Evolutionary conservation across 1,140 invertebrate genomes (phyloP).

Genomic region (Aphaenogaster rudis): DNA sequence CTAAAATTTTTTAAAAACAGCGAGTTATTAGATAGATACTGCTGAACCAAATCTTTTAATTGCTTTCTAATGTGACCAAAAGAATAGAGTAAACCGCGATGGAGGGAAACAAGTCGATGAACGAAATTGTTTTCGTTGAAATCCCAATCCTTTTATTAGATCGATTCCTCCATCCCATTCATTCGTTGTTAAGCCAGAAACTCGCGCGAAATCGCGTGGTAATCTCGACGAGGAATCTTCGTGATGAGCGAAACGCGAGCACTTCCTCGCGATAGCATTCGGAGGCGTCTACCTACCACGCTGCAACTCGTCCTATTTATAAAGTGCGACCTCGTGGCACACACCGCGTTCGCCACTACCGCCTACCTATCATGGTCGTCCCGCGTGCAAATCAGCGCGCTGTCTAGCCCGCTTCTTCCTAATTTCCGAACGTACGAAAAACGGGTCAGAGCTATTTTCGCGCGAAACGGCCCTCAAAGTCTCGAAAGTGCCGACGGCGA

Average conservation of each 20-base stretch:
- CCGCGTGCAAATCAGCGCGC: conserved; percentile 71
- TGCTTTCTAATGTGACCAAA: neutral
- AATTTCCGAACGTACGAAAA: conserved; percentile 71
- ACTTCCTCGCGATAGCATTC: conserved; percentile 60
- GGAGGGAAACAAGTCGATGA: neutral
- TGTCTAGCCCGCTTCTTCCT: conserved; percentile 67
- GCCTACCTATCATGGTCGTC: conserved; percentile 74
- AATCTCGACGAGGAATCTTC: conserved; percentile 46
- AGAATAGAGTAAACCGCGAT: neutral
- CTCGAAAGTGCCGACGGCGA: conserved; percentile 36
- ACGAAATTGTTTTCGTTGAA: neutral
- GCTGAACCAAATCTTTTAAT: neutral
- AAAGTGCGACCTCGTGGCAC: conserved; percentile 71
- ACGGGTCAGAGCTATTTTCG: conserved; percentile 77
- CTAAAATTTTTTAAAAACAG: neutral
- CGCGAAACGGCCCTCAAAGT: conserved; percentile 71
- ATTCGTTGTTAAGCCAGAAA: neutral
- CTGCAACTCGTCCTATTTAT: conserved; percentile 74
- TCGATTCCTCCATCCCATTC: neutral
- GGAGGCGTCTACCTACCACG: conserved; percentile 36
- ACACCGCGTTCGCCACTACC: conserved; percentile 42
- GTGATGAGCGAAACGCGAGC: conserved; percentile 46
- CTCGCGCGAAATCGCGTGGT: neutral
- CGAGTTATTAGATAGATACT: neutral
- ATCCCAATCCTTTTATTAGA: neutral